Evolutionary conservation across 2,888 invertebrate genomes (phyloP).

Genomic region (Fabriciana adippe): DNA sequence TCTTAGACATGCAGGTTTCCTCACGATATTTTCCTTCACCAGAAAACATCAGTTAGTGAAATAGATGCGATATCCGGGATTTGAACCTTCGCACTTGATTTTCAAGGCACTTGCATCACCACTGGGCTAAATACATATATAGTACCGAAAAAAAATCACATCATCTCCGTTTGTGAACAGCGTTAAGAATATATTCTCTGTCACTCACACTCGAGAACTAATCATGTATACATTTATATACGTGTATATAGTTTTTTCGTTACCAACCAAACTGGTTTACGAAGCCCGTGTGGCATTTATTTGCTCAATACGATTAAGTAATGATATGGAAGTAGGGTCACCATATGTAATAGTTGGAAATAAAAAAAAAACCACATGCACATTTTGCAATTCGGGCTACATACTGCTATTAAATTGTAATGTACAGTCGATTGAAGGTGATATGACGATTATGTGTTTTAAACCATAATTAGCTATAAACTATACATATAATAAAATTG

Average conservation of each 20-base stretch:
- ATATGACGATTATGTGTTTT: no score
- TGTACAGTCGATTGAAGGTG: background rate
- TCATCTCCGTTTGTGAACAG: background rate
- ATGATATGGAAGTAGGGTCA: background rate
- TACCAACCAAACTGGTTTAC: slow-evolving; percentile 24
- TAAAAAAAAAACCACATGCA: background rate
- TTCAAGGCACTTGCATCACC: no score
- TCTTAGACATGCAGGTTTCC: no score
- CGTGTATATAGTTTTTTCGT: slow-evolving; percentile 12
- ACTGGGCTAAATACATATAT: background rate
- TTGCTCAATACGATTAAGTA: slow-evolving; percentile 33
- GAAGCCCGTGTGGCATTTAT: slow-evolving; percentile 34
- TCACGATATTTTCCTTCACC: no score
- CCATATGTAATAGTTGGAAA: slow-evolving; percentile 7
- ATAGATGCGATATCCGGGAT: no score
- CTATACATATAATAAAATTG: no score
- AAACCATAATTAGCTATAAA: no score
- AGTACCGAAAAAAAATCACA: background rate
- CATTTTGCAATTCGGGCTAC: no score
- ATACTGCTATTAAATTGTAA: background rate
- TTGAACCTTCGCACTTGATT: no score
- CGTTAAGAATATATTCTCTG: no score
- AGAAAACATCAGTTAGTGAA: no score
- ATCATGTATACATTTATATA: slow-evolving; percentile 9
- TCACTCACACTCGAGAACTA: no score